Percentiles rank a stretch among this genome's conserved stretches.
Evolutionary conservation across 1,140 invertebrate genomes (phyloP).

Genomic region (Trachymyrmex septentrionalis): DNA sequence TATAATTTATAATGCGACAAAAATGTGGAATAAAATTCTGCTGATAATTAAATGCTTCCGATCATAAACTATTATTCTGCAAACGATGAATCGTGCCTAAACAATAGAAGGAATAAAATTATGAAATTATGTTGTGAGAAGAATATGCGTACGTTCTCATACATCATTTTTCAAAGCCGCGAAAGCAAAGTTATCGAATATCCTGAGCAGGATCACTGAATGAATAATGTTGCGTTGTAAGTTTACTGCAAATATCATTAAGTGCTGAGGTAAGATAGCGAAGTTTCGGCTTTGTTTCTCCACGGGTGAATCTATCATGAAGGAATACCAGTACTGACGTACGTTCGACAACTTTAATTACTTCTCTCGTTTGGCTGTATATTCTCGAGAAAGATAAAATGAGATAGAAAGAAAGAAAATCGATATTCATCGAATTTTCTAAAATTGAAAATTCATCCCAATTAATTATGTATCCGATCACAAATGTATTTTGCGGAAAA

Average conservation of each 20-base stretch:
- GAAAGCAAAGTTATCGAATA: not conserved
- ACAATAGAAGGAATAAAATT: not conserved
- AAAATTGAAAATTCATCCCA: not conserved
- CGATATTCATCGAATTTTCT: not conserved
- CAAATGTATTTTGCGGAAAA: not conserved
- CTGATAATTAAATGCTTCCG: not conserved
- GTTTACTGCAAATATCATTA: not conserved
- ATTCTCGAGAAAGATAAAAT: not conserved
- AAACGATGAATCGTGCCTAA: not conserved
- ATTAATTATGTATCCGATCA: not conserved
- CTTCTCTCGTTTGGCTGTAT: constrained; percentile 4
- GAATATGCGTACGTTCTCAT: not conserved
- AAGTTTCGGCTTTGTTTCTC: constrained; percentile 21
- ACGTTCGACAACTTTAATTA: constrained; percentile 48
- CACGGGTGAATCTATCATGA: constrained; percentile 12
- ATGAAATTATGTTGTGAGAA: not conserved
- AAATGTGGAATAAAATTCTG: not conserved
- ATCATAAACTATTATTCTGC: not conserved
- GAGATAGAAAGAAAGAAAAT: not conserved
- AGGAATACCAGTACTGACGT: not conserved
- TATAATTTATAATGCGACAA: not conserved
- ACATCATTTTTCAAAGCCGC: not conserved
- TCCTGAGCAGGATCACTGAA: not conserved
- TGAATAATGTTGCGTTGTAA: not conserved
- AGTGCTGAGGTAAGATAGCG: not conserved